Evolutionary conservation across 2,797 vertebrate species (phyloP), one percentile per base, ranked within the genome.

Genomic region (Craterocephalus amniculus): DNA sequence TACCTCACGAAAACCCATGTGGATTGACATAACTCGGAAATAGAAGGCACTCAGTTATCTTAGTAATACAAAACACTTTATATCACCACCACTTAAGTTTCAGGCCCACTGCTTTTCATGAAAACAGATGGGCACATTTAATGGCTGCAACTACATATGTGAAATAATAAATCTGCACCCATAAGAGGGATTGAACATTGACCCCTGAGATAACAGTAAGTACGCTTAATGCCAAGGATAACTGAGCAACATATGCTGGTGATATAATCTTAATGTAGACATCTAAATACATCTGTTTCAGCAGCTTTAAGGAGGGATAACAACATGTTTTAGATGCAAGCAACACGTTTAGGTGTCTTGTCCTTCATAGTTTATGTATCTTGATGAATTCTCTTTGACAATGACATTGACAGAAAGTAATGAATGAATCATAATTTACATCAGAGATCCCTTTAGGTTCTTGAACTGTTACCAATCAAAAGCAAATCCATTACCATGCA

Each of bases 241-340:
- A 86, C 83, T 27, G 13, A 74, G 62, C 32, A 62, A 72, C 87
- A 91, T 86, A 83, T 90, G 87, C 72, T 64, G 70, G 63, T 80
- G 56, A 84, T 85, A 83, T 86, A 82, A 87, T 90, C 75, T 78
- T 79, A 80, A 85, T 72, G 65, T 67, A 71, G 75, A 76, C 66
- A 65, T 74, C 73, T 68, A 68, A 80, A 86, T 87, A 86, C 86
- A 86, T 90, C 79, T 78, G 65, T 76, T 79, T 88, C 72, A 80
- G 63, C 52, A 14, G 51, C 49, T 81, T 72, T 34, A 75, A 71
- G 16, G 10, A 74, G 61, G 54, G 63, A 48, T 59, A 62, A 52
- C n/a, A 26, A 40, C 31, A 20, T 45, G 31, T 14, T 66, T 45
- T 9, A 52, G 29, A 45, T 61, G 27, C 51, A 9, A 6, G 8